These are phyloP conservation scores for Terrapene triunguis DNA, from an alignment of 2,113 vertebrate genomes.

Conservation along the genomic window DNA sequence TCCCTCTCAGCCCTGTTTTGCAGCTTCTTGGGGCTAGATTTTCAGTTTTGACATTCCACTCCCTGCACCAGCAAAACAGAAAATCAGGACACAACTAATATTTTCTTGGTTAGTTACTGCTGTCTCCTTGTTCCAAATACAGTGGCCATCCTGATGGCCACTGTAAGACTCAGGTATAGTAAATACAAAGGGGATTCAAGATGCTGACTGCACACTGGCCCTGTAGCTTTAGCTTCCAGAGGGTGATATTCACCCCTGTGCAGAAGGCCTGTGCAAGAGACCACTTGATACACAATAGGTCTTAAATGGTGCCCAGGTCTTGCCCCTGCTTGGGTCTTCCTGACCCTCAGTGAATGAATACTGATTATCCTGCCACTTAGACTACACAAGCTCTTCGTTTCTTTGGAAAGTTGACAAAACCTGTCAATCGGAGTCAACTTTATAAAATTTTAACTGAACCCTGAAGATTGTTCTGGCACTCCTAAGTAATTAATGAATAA, in stretches of 20 bases:
- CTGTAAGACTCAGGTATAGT: neutral
- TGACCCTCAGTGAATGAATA: neutral
- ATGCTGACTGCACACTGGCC: neutral
- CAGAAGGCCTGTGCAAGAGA: neutral
- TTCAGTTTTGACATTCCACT: neutral
- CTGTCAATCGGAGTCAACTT: neutral
- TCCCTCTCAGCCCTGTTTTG: neutral
- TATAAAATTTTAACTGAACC: neutral
- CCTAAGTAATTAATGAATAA: too few species aligned
- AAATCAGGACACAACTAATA: neutral
- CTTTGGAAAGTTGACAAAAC: slow-evolving; percentile 18
- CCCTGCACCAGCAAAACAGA: neutral
- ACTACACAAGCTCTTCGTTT: neutral
- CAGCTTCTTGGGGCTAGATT: neutral
- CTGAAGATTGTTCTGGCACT: neutral
- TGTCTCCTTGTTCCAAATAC: neutral
- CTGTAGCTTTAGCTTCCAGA: neutral
- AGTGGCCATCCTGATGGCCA: neutral
- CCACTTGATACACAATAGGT: neutral
- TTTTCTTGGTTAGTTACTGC: neutral
- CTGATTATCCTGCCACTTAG: neutral
- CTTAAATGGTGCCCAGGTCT: rapidly evolving
- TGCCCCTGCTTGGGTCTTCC: neutral
- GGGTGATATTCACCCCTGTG: neutral
- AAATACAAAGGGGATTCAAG: neutral